Conservation (phyloP, 1,140 invertebrate genomes). For the Ceratina australensis region DNA sequence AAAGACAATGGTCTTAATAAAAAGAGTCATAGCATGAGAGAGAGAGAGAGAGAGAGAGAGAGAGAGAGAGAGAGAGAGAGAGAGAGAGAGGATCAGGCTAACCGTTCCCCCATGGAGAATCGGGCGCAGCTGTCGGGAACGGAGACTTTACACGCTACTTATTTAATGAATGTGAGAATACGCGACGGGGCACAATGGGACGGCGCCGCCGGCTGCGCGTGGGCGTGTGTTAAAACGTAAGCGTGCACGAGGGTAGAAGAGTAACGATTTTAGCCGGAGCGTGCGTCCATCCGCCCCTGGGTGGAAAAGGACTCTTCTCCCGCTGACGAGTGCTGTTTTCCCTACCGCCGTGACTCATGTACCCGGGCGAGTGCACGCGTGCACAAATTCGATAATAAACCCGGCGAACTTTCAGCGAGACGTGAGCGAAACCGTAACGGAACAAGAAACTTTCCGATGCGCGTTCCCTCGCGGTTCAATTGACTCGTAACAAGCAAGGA, state of each 20-base stretch:
- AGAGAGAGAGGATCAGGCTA: too few species aligned
- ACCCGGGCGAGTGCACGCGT: background rate
- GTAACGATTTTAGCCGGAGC: background rate
- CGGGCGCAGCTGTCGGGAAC: constrained; percentile 20
- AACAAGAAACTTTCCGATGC: background rate
- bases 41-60: background rate
- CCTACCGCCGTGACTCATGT: constrained; percentile 1
- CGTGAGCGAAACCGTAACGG: background rate
- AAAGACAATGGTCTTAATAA: constrained; percentile 34
- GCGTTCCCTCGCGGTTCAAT: background rate
- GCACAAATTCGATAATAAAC: background rate
- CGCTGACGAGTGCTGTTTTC: constrained; percentile 1
- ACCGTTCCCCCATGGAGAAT: background rate
- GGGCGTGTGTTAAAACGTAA: background rate
- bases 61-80: background rate
- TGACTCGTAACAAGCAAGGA: background rate
- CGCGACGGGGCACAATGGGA: constrained; percentile 22
- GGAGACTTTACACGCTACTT: constrained; percentile 14
- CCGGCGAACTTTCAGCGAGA: background rate
- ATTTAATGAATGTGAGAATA: constrained; percentile 32
- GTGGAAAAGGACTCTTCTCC: background rate
- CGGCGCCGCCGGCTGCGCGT: background rate
- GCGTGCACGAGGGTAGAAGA: constrained; percentile 2
- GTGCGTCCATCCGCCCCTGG: background rate
- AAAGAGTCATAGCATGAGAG: background rate